A percentile compares a stretch with the other conserved stretches of the same genome.
Evolutionary conservation across 1,140 invertebrate genomes (phyloP).

Genomic region (Hylaeus volcanicus): DNA sequence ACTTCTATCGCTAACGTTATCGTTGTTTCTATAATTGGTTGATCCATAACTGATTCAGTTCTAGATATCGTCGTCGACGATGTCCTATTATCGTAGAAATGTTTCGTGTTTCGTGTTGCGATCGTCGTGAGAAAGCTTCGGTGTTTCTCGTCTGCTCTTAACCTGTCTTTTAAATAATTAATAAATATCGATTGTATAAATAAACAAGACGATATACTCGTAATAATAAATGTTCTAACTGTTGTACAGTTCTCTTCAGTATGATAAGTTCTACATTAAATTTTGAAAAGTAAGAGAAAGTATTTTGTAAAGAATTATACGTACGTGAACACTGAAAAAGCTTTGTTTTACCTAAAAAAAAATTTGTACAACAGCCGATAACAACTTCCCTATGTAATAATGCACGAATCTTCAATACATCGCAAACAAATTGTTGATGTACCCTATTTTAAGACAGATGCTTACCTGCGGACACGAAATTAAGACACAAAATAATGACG

Average conservation of each 20-base stretch:
- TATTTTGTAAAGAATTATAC: too few relatives aligned
- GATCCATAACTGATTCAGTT: not conserved
- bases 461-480: slow-evolving; percentile 35
- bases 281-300: too few relatives aligned
- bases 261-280: too few relatives aligned
- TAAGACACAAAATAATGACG: slow-evolving; percentile 49
- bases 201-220: too few relatives aligned
- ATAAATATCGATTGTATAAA: too few relatives aligned
- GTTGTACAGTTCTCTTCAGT: too few relatives aligned
- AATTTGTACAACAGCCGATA: not conserved
- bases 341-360: not conserved
- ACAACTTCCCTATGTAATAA: not conserved
- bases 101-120: not conserved
- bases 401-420: not conserved
- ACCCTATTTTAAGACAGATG: slow-evolving; percentile 24
- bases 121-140: not conserved
- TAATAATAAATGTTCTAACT: too few relatives aligned
- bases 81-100: not conserved
- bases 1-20: not conserved
- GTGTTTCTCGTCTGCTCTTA: not conserved
- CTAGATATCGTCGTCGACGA: not conserved
- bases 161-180: not conserved
- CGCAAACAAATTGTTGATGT: slow-evolving; percentile 21
- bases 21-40: not conserved
- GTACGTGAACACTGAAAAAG: too few relatives aligned